A percentile compares a stretch with the other conserved stretches of the same genome.
These are phyloP conservation scores for Eidolon helvum DNA, from an alignment of 2,113 vertebrate species.

Conservation along the genomic window DNA sequence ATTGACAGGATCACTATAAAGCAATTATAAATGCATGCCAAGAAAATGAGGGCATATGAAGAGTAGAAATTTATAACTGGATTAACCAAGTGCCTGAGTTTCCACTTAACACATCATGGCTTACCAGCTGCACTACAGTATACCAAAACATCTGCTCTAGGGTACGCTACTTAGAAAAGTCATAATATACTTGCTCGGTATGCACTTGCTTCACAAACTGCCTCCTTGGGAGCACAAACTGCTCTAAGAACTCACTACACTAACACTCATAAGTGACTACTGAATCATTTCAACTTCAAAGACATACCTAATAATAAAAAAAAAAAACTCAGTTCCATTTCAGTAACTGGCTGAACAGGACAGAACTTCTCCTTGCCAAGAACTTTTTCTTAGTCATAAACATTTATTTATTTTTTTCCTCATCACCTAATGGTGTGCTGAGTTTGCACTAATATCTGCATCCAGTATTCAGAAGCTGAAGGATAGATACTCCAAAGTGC, in stretches of 20 bases:
- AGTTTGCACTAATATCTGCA: neutral
- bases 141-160: neutral
- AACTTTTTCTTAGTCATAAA: conserved; percentile 2
- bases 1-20: neutral
- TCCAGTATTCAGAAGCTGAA: conserved; percentile 4
- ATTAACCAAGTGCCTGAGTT: neutral
- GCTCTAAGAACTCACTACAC: neutral
- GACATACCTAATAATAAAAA: neutral
- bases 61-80: neutral
- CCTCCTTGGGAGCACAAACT: neutral
- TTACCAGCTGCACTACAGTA: neutral
- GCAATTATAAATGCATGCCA: neutral
- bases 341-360: conserved; percentile 1
- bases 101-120: neutral
- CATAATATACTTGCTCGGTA: neutral
- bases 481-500: neutral
- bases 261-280: neutral
- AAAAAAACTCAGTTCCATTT: neutral
- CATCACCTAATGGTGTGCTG: neutral
- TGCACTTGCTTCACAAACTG: neutral
- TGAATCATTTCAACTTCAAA: conserved; percentile 45
- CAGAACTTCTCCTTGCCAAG: neutral
- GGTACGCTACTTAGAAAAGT: neutral
- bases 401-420: neutral
- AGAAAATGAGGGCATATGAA: neutral